Evolutionary conservation across 2,888 invertebrate species (phyloP).

Genomic region (Tineola bisselliella): DNA sequence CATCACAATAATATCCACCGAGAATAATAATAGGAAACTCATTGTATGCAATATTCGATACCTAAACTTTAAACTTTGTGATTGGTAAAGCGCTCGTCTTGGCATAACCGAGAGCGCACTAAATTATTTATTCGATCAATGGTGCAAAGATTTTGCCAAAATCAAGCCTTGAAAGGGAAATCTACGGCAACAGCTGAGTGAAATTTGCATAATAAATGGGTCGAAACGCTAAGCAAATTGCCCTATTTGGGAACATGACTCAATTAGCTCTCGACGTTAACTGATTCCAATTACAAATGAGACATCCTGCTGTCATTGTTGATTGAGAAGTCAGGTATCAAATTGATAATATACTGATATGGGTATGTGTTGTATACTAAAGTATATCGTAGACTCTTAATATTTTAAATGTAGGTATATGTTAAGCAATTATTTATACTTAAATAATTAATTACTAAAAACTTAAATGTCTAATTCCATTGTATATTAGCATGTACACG

Average conservation of each 20-base stretch:
- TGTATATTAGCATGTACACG: too few relatives aligned
- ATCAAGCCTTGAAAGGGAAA: conserved; percentile 17
- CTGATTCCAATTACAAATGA: conserved; percentile 16
- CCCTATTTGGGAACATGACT: conserved; percentile 28
- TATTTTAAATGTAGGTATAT: too few relatives aligned
- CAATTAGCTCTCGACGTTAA: conserved; percentile 32
- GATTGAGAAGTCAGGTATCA: neutral
- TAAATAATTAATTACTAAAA: too few relatives aligned
- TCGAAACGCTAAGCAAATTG: conserved; percentile 23
- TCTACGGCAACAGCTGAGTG: conserved; percentile 34
- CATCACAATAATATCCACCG: neutral
- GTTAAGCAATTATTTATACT: too few relatives aligned
- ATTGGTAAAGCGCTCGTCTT: conserved; percentile 18
- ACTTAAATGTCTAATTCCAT: too few relatives aligned
- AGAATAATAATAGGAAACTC: neutral
- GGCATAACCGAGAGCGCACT: conserved; percentile 14
- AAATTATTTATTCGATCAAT: conserved; percentile 31
- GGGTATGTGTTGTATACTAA: too few relatives aligned
- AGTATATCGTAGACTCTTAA: too few relatives aligned
- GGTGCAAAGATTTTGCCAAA: conserved; percentile 18
- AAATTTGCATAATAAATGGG: conserved; percentile 44
- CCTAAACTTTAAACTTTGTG: too few relatives aligned
- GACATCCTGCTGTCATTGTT: conserved; percentile 1
- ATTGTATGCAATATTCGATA: conserved; percentile 10
- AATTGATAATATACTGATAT: neutral